phyloP scores from a whole-genome alignment of 2,113 vertebrate species.

The Mormyrus iriodes region DNA sequence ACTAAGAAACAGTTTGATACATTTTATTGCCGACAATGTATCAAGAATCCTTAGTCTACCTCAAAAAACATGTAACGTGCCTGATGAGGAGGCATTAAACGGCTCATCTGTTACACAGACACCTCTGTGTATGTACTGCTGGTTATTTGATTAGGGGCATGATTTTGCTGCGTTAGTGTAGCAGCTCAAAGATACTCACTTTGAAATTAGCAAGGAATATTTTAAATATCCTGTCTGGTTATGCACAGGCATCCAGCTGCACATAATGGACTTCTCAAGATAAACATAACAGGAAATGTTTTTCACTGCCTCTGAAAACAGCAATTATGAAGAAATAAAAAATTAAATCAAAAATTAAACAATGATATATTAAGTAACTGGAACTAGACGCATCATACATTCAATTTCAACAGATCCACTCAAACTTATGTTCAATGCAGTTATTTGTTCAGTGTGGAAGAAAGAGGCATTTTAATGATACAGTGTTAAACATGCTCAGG shows the following conservation, averaged over 20 bases:
- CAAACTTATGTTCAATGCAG: background rate
- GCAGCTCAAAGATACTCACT: slow-evolving; percentile 16
- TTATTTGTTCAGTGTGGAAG: background rate
- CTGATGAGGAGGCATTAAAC: background rate
- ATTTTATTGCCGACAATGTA: background rate
- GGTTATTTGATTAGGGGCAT: background rate
- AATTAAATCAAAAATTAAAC: background rate
- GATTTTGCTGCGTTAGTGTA: background rate
- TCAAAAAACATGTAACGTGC: background rate
- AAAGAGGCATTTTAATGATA: background rate
- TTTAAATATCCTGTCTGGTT: background rate
- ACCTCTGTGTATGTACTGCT: background rate
- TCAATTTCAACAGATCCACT: background rate
- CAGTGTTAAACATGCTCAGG: background rate
- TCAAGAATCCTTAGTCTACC: background rate
- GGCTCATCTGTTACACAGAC: background rate
- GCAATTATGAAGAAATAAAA: background rate
- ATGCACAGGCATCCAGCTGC: slow-evolving; percentile 28
- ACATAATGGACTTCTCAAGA: background rate
- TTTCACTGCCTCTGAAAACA: slow-evolving; percentile 26
- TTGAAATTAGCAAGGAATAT: slow-evolving; percentile 30
- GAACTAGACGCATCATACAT: background rate
- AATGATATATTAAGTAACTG: background rate
- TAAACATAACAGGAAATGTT: slow-evolving; percentile 27
- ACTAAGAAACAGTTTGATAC: background rate